phyloP scores from a whole-genome alignment of 2,797 vertebrate genomes.

The Eospalax fontanierii region DNA sequence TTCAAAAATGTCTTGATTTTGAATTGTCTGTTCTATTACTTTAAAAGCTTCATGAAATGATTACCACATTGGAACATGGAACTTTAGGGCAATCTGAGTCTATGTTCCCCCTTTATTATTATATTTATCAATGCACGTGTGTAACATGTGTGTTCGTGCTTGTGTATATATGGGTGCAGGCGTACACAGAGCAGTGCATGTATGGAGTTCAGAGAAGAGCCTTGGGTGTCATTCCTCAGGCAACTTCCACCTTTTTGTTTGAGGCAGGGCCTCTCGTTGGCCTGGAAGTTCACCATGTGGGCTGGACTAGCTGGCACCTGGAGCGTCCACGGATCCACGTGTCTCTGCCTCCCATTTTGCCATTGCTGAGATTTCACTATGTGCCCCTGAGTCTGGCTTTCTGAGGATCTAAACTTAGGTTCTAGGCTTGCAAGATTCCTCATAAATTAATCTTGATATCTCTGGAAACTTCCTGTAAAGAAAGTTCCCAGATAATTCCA shows the following conservation, averaged over 20 bases:
- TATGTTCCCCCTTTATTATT: no score
- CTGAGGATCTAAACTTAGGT: background rate
- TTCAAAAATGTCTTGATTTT: background rate
- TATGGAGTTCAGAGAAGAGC: background rate
- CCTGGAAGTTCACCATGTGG: background rate
- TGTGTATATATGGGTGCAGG: background rate
- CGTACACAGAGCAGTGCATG: background rate
- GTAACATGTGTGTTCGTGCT: background rate
- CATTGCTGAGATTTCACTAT: background rate
- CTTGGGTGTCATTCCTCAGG: background rate
- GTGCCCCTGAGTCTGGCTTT: background rate
- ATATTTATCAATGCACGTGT: no score
- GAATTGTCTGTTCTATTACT: background rate
- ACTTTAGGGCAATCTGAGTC: background rate
- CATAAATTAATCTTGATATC: background rate
- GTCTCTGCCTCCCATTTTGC: background rate
- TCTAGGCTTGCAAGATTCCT: background rate
- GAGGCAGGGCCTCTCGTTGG: background rate
- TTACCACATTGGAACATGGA: no score
- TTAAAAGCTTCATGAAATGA: background rate
- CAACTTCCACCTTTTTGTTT: background rate
- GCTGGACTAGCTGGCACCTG: background rate
- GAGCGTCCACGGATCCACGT: background rate
- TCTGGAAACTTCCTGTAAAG: background rate
- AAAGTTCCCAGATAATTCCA: no score